Evolutionary conservation across 2,797 vertebrate genomes (phyloP), one percentile per base, ranked within the genome.

Genomic region (Thalassophryne amazonica): DNA sequence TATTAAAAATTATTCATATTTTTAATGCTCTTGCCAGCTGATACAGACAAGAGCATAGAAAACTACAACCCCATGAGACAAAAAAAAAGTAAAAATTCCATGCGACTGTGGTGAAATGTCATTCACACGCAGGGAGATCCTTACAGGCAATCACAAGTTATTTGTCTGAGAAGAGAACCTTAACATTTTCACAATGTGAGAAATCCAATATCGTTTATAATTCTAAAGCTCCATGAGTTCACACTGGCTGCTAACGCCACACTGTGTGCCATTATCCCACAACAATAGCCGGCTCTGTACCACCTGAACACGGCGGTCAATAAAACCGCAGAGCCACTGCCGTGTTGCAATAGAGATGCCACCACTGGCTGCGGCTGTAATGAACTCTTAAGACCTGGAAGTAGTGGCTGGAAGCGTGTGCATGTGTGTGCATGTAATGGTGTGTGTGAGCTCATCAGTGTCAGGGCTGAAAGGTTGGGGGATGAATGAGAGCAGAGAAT

Each of bases 401-500:
- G 53, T 33, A 51, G 22, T 36, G 51, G 4, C 12, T 49, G 47
- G 24, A 46, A 41, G 31, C 12, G 49, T 27, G 27, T 16, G 19
- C 22, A 36, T 27, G 27, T 32, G 47, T 45, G 31, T 13, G 3
- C 13, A 47, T 53, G 20, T 13, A 48, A 33, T 19, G 24, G 22
- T 8, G n/a, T 4, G n/a, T 24, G 18, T 20, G 33, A 88, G 94
- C 95, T 96, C 95, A 96, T 96, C 95, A 95, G 93, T 94, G 95
- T 94, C 94, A 93, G 87, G 90, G 91, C 92, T 96, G 94, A 97
- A 96, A 94, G 92, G 93, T 93, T 91, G 90, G 89, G 91, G 93
- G 92, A 96, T 95, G 94, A 96, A 97, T 96, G 94, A 94, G 93
- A 90, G 89, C 69, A 91, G 89, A 92, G 93, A 95, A 96, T 97